Evolutionary conservation across 1,140 invertebrate genomes (phyloP), one percentile per base, ranked within the genome.

Genomic region (Thalassaphorura encarpata): DNA sequence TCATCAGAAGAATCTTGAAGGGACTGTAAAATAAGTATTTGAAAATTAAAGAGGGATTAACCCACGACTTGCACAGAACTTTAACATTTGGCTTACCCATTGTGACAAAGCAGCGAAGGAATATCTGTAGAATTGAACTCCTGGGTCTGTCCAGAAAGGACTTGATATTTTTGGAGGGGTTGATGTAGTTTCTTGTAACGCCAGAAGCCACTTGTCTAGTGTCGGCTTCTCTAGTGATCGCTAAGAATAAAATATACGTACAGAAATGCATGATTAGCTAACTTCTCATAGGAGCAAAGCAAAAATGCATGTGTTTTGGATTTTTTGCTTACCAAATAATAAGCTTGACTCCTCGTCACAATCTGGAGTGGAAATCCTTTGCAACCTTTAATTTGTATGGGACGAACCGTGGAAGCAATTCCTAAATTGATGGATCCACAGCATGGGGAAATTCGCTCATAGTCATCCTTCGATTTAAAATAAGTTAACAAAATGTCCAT

Each of bases 361-460:
- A 77, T 70, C 56, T 68, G 62, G 6, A 68, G 45, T 23, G 64
- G 59, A 31, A 33, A 63, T 40, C 66, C 66, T 62, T 72, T 58
- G 41, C 56, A 56, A 13, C 56, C 46, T 54, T 46, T 39, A 18
- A 61, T 61, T 46, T 62, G 61, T 16, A 62, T 56, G n/a, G 63
- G 63, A 28, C 63, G 33, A n/a, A 64, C 63, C 15, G 54, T 56
- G 3, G 63, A 59, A n/a, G 59, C 63, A 40, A 61, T 61, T 33
- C 75, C 75, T 58, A 78, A 67, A 58, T 72, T 77, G n/a, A 78
- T 70, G 0, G 73, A 74, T 1, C 76, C 76, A 61, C 72, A 69
- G 52, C 72, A 77, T 2, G 75, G 73, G 15, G 73, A 72, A 6
- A 77, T 62, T n/a, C 69, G 68, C n/a, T 73, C 66, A 56, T 77